Base-by-base conservation (phyloP, 23 tunicate species). In the Oikopleura dioica region DNA sequence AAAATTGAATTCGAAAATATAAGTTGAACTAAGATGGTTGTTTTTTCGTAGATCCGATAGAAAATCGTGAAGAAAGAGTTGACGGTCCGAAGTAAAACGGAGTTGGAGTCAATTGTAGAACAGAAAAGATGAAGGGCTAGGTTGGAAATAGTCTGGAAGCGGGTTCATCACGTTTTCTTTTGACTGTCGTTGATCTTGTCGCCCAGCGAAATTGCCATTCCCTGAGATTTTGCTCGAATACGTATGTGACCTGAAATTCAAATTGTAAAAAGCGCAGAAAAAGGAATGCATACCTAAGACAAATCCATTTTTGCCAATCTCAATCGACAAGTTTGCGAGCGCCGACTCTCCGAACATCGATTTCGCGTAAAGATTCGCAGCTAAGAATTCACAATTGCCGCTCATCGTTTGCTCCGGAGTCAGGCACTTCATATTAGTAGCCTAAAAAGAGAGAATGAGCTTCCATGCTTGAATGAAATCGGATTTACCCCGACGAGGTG, bases 221-320 rank as follows among this genome's bases (percentile, higher is more conserved):
- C 97, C 96, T 89, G 97, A 77, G 87, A 79, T 68, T 91, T 91
- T 28, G 97, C 97, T 69, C 97, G 80, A 28, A 91, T 91, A 36
- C 97, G 79, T 21, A 91, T 85, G 38, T 86, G 91, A 2, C 97
- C 97, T 24, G 21, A 44, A 44, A 9, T 44, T 9, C 9, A 21
- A 21, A 9, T 44, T 44, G 21, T 44, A 9, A 44, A 44, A 44
- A 44, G 55, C 21, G 9, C 21, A 44, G 9, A 9, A 44, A 44
- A 44, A 44, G 9, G 21, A 9, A 44, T 21, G 77, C 36, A 85
- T 87, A 1, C 89, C 86, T 28, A 51, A 58, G 35, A 81, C 85
- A n/a, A 87, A 83, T 29, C 81, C 82, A 59, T 81, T 80, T 9
- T 80, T 80, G 0, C 83, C 72, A 1, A 84, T 85, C 75, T 91